A percentile compares a stretch with the other conserved stretches of the same genome.
Conservation (phyloP, 2,888 invertebrate genomes). For the Autographa pulchrina region DNA sequence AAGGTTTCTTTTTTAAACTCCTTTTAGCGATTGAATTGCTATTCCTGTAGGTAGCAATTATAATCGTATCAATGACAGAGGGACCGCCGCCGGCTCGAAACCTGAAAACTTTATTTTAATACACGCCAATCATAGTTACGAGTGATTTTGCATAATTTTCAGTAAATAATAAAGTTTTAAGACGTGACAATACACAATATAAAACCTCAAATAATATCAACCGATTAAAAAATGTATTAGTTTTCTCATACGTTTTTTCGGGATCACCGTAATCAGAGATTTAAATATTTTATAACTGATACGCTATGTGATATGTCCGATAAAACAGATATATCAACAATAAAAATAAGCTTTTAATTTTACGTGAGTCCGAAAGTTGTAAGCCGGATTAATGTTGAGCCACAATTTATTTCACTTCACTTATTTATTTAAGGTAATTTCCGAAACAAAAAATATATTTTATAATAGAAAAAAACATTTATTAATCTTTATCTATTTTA, state of each 20-base stretch:
- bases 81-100: constrained; percentile 9
- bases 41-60: constrained; percentile 24
- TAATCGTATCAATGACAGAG: constrained; percentile 7
- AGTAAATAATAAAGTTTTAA: constrained; percentile 26
- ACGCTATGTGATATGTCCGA: neutral
- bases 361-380: constrained; percentile 8
- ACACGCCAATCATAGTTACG: constrained; percentile 39
- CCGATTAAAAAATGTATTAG: no score
- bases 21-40: neutral
- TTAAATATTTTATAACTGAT: neutral
- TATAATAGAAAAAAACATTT: neutral
- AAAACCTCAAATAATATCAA: neutral
- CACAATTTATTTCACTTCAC: neutral
- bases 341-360: constrained; percentile 8
- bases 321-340: constrained; percentile 15
- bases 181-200: constrained; percentile 29
- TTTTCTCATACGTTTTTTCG: no score
- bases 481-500: neutral
- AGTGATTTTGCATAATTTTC: constrained; percentile 46
- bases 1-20: neutral
- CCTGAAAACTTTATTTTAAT: constrained; percentile 46
- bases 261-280: neutral
- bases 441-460: neutral
- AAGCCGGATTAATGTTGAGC: neutral
- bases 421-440: neutral